Percentiles rank a stretch among this genome's conserved stretches.
Evolutionary conservation across 2,113 vertebrate species (phyloP).

Genomic region (Chaetodon trifascialis): DNA sequence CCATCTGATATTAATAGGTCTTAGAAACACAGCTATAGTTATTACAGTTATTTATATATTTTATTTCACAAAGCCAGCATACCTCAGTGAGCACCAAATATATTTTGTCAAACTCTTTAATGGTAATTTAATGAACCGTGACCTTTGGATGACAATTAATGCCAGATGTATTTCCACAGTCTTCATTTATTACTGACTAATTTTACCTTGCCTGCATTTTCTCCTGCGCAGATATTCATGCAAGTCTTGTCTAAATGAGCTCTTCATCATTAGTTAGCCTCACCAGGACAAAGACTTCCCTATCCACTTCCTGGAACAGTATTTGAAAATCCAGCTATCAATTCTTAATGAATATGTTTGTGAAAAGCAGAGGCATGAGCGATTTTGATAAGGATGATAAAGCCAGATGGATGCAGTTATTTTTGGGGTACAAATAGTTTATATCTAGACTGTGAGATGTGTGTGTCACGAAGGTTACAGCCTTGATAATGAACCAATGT

Average conservation of each 20-base stretch:
- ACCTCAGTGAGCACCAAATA: conserved; percentile 83
- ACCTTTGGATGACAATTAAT: conserved; percentile 82
- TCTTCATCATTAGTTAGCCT: conserved; percentile 76
- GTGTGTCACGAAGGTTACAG: conserved; percentile 12
- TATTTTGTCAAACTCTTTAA: conserved; percentile 82
- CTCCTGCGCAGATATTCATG: conserved; percentile 66
- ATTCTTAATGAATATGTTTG: conserved; percentile 78
- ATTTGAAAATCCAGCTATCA: conserved; percentile 60
- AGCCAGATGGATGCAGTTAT: conserved; percentile 39
- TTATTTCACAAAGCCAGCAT: conserved; percentile 78
- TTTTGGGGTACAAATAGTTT: conserved; percentile 37
- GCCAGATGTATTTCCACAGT: conserved; percentile 75
- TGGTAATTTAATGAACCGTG: conserved; percentile 84
- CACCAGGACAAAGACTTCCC: conserved; percentile 69
- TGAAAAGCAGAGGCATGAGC: conserved; percentile 31
- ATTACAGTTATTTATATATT: conserved; percentile 83
- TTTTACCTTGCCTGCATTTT: conserved; percentile 78
- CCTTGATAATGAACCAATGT: conserved; percentile 28
- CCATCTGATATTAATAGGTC: conserved; percentile 78
- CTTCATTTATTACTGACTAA: conserved; percentile 81
- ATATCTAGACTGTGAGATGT: conserved; percentile 33
- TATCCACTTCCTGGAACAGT: conserved; percentile 61
- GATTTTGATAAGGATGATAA: conserved; percentile 41
- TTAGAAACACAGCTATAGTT: conserved; percentile 75
- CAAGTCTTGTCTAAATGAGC: conserved; percentile 76